Conservation (phyloP, 1,140 invertebrate genomes). For the Euwallacea fornicatus region DNA sequence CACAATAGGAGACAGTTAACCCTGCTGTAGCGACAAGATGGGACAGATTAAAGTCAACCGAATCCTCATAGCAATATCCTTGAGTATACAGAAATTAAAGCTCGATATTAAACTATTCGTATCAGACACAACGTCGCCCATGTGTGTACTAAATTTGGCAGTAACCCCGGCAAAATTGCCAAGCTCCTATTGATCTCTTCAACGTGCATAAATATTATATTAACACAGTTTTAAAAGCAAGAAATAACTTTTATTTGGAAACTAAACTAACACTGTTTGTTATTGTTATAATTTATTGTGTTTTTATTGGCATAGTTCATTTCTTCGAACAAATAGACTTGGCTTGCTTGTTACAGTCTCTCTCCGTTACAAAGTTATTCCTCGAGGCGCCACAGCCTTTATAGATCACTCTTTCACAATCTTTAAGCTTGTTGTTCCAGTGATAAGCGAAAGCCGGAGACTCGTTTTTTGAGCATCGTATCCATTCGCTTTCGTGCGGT, state of each 20-base stretch:
- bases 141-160: neutral
- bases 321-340: constrained; percentile 19
- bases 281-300: too few species aligned
- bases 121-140: neutral
- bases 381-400: constrained; percentile 34
- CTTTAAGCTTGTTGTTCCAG: constrained; percentile 35
- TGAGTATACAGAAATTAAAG: too few species aligned
- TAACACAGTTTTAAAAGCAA: too few species aligned
- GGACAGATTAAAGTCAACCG: too few species aligned
- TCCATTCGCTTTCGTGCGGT: constrained; percentile 26
- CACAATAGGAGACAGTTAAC: too few species aligned
- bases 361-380: constrained; percentile 32
- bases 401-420: constrained; percentile 33
- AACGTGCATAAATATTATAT: too few species aligned
- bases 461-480: neutral
- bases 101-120: too few species aligned
- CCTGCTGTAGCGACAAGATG: too few species aligned
- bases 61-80: too few species aligned
- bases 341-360: constrained; percentile 33
- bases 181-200: neutral
- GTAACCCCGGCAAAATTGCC: neutral
- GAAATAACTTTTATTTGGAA: too few species aligned
- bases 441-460: constrained; percentile 23
- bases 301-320: neutral
- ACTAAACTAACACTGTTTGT: too few species aligned